Conservation (phyloP, 2,113 vertebrate genomes). For the Elanus axillaris region DNA sequence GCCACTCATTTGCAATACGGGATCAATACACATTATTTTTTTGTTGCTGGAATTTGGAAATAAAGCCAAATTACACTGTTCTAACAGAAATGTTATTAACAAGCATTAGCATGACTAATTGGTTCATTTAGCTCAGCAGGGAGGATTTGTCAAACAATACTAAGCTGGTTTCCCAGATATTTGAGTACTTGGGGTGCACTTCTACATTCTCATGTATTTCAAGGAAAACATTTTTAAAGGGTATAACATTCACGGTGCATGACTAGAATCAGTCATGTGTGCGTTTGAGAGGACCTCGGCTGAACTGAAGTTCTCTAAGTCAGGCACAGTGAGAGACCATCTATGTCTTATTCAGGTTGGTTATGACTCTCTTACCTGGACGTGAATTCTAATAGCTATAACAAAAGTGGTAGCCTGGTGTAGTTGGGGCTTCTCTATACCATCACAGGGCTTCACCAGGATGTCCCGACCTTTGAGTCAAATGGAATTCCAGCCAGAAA, state of each 20-base stretch:
- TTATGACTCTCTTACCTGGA: not conserved
- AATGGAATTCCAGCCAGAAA: not conserved
- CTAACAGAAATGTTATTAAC: not conserved
- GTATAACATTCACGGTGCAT: not conserved
- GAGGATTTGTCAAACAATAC: not conserved
- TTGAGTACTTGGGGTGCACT: not conserved
- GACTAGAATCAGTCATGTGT: not conserved
- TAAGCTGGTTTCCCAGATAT: not conserved
- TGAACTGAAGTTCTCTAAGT: not conserved
- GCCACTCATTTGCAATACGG: not conserved
- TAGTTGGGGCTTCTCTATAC: not conserved
- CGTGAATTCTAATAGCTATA: not conserved
- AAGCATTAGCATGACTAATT: not conserved
- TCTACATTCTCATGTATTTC: not conserved
- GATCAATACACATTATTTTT: conserved; percentile 1
- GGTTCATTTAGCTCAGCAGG: not conserved
- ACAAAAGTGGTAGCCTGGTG: not conserved
- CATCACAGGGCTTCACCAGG: not conserved
- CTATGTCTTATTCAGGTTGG: not conserved
- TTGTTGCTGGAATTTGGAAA: conserved; percentile 25
- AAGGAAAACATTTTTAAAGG: not conserved
- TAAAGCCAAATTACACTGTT: not conserved
- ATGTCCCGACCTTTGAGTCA: not conserved
- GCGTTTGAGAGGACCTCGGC: not conserved
- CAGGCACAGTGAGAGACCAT: not conserved